Percentiles rank a stretch among this genome's conserved stretches.
These are phyloP conservation scores for Bujurquina vittata DNA, from an alignment of 2,113 vertebrate species.

Conservation along the genomic window DNA sequence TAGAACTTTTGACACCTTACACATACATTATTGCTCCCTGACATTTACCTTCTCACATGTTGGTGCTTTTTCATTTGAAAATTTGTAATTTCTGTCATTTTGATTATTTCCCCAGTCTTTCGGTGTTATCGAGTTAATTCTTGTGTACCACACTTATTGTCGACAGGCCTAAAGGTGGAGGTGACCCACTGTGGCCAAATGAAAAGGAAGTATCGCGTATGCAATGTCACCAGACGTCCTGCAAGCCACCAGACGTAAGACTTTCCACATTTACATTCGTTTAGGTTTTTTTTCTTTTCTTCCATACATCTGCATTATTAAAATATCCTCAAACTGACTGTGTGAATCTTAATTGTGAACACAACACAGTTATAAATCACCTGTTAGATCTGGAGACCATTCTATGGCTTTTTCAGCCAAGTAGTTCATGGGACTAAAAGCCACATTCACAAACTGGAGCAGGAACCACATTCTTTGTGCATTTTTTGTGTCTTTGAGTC, in stretches of 20 bases:
- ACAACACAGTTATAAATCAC: no score
- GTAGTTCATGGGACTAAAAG: no score
- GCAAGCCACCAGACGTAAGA: conserved; percentile 98
- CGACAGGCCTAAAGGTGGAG: conserved; percentile 95
- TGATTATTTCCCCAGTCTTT: neutral
- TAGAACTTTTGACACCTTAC: neutral
- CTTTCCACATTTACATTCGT: neutral
- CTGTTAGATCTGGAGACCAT: no score
- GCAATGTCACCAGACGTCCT: conserved; percentile 95
- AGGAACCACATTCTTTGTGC: no score
- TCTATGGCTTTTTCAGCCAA: no score
- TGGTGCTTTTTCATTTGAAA: neutral
- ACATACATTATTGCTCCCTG: no score
- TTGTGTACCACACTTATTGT: neutral
- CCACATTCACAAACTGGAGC: no score
- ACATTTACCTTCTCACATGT: no score
- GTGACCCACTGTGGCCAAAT: conserved; percentile 99
- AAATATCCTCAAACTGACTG: neutral
- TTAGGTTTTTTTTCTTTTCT: neutral
- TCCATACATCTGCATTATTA: neutral
- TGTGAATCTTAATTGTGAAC: neutral
- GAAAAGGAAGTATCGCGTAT: conserved; percentile 98
- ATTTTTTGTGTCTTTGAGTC: no score
- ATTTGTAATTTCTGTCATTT: neutral
- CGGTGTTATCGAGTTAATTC: neutral